Evolutionary conservation across 2,797 vertebrate species (phyloP).

Genomic region (Mallotus villosus): DNA sequence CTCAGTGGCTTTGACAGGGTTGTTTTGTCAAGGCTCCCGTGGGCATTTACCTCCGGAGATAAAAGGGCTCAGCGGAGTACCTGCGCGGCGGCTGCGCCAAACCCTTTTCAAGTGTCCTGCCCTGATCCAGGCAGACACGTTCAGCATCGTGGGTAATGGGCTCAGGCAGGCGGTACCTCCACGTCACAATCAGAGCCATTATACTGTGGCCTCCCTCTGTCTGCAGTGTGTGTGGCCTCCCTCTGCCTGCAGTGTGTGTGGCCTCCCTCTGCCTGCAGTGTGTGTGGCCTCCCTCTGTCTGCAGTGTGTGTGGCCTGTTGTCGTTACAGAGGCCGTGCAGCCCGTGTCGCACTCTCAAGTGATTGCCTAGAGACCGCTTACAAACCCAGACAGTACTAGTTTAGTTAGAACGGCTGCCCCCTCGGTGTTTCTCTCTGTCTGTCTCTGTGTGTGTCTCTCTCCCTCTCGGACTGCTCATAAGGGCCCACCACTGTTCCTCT

Average conservation of each 20-base stretch:
- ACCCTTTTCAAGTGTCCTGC: no score
- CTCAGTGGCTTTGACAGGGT: not conserved
- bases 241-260: not conserved
- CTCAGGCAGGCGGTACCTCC: not conserved
- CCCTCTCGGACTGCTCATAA: no score
- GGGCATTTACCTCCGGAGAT: not conserved
- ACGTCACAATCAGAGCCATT: conserved; percentile 4
- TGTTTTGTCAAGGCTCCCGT: not conserved
- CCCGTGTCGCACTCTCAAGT: not conserved
- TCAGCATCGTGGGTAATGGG: not conserved
- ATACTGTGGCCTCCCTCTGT: no score
- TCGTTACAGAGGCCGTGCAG: not conserved
- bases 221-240: not conserved
- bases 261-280: not conserved
- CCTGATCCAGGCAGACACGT: not conserved
- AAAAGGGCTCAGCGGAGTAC: no score
- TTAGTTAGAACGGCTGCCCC: no score
- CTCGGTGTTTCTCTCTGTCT: no score
- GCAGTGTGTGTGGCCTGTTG: not conserved
- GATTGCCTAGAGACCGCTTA: no score
- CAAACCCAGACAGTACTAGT: no score
- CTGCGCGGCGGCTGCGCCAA: no score
- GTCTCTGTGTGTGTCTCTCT: no score
- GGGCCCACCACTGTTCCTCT: no score
- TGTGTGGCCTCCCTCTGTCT: not conserved